Base-by-base conservation (phyloP, 1,140 invertebrate species). In the Conopomorpha cramerella region DNA sequence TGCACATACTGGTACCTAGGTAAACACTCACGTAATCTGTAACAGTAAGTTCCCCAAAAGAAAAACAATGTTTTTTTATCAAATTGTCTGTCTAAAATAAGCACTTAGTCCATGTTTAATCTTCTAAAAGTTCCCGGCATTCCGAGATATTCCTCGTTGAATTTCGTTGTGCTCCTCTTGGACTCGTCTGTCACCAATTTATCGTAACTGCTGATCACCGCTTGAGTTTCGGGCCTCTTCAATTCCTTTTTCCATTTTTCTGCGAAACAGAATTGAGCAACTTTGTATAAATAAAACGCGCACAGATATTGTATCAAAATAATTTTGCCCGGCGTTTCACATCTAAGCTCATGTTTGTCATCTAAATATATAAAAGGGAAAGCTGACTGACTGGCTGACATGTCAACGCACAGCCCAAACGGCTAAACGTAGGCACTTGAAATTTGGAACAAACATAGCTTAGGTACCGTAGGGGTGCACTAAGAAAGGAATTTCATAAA, bases 71-170 rank as follows among this genome's bases (percentile, higher is more conserved):
- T 30, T 15, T 30, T 30, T 30, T 30, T 15, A 10, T 1, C 11
- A 12, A 11, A n/a, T 11, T n/a, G 28, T 29, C 2, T 12, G 28
- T 30, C 10, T 13, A 10, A 13, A 10, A 16, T 12, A 8, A 19
- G 3, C 23, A 11, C 16, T 43, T 55, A 70, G 43, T 66, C 65
- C 4, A 70, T 60, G 26, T 46, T 44, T 16, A 70, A 37, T 42
- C 41, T 55, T 35, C 60, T 58, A 34, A 71, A 71, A 1, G 66
- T 64, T 10, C 66, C 66, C 2, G 61, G 57, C 61, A 62, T 71
- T 16, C 66, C 66, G 38, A 68, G 36, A 27, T 60, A 68, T 43
- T 67, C 58, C 25, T 65, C 56, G 19, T 72, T 67, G 34, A 67
- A 68, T 26, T 56, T 63, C 1, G 39, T 34, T 7, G 42, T 39